A percentile compares a stretch with the other conserved stretches of the same genome.
These are phyloP conservation scores for Leptestheria dahalacensis DNA, from an alignment of 1,140 invertebrate genomes.

Conservation along the genomic window DNA sequence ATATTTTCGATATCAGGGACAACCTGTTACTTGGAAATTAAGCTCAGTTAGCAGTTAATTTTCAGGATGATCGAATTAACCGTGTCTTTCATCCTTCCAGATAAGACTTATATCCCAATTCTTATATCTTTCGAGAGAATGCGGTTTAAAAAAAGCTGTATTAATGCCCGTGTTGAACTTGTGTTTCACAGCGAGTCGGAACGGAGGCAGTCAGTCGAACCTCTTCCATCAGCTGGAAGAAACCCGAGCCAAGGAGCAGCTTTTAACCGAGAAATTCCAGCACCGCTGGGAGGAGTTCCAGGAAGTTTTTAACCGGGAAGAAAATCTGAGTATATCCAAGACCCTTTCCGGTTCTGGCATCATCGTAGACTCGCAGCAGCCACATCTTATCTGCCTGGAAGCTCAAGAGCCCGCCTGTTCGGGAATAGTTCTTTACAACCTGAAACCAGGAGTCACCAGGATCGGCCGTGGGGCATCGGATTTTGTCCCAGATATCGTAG, in stretches of 20 bases:
- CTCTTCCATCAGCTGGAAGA: background rate
- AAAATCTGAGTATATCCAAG: background rate
- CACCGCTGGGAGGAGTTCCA: background rate
- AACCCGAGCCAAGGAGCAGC: background rate
- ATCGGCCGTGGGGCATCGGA: background rate
- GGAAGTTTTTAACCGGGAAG: background rate
- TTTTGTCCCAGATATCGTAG: background rate
- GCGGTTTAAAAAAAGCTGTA: no score
- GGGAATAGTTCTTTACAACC: background rate
- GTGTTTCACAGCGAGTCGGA: background rate
- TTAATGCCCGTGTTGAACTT: no score
- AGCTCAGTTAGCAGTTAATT: no score
- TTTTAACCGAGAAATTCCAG: background rate
- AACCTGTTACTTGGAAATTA: no score
- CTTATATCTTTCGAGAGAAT: no score
- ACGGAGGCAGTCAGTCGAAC: background rate
- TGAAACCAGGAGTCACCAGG: background rate
- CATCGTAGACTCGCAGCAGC: background rate
- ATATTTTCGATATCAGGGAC: no score
- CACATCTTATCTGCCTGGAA: background rate
- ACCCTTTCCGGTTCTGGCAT: background rate
- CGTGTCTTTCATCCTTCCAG: no score
- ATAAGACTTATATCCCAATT: no score
- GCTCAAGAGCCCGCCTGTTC: background rate
- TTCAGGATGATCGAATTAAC: no score